A percentile compares a stretch with the other conserved stretches of the same genome.
phyloP scores from a whole-genome alignment of 2,113 vertebrate genomes.

The Acrocephalus arundinaceus region DNA sequence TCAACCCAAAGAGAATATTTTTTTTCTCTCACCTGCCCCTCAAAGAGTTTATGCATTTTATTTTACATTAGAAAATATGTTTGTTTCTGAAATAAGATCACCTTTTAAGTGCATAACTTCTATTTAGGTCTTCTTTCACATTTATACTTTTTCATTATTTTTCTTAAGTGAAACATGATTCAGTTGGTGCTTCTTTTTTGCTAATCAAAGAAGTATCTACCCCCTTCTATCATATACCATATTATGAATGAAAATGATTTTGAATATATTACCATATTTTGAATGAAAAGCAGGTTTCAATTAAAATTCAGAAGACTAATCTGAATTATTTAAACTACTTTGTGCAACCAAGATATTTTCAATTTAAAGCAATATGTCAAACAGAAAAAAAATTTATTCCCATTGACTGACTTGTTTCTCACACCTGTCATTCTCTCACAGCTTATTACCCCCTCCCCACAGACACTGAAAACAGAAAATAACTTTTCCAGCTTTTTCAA shows the following conservation, averaged over 20 bases:
- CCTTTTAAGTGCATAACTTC: not conserved
- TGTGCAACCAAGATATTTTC: not conserved
- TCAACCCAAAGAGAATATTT: not conserved
- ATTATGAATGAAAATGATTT: not conserved
- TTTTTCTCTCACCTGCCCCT: accelerated
- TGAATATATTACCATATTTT: not conserved
- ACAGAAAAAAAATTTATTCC: not conserved
- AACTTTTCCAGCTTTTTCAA: not conserved
- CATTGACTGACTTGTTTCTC: not conserved
- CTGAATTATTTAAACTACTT: not conserved
- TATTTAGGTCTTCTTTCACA: not conserved
- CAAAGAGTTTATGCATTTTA: not conserved
- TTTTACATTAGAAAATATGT: not conserved
- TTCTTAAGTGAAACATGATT: not conserved
- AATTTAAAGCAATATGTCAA: not conserved
- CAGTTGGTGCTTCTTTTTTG: not conserved
- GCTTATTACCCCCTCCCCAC: too few species aligned
- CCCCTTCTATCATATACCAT: not conserved
- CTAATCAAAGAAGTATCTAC: not conserved
- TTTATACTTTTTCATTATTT: not conserved
- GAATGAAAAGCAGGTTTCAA: not conserved
- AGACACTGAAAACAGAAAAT: not conserved
- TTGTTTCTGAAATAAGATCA: not conserved
- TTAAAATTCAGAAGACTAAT: not conserved
- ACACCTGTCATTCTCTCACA: not conserved